Base-by-base conservation (phyloP, 2,888 invertebrate species). In the Euplagia quadripunctaria region DNA sequence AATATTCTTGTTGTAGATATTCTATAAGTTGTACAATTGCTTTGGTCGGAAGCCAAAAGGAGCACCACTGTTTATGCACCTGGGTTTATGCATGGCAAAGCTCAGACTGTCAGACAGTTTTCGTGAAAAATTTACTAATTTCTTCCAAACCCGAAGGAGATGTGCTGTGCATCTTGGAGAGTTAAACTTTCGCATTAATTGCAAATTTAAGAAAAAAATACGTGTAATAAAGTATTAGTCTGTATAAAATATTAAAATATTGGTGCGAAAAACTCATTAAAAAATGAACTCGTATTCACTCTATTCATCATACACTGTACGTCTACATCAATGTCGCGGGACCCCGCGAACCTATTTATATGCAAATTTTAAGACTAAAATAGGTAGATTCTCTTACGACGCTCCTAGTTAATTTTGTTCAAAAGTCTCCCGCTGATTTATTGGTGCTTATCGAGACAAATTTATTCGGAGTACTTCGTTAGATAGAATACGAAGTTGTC, bases 291-390 rank as follows among this genome's bases (percentile, higher is more conserved):
- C 69, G 42, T 76, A 75, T 77, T 72, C 80, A 72, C 64, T 67
- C 73, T 78, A 82, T 88, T 84, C 82, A 86, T 87, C 85, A 88
- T 85, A 86, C 78, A 81, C 68, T 73, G 73, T 76, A 82, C 82
- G 74, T 83, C 74, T 86, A 83, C 85, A 83, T 84, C 86, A 85
- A 79, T 84, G 85, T 80, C 84, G 69, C 63, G 76, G 79, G 76
- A 77, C 80, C 70, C 75, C 73, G 69, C 70, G 70, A 75, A 80
- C 85, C 90, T 87, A 91, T 92, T 90, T 92, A 89, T 89, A 92
- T 91, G 91, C 88, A 86, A 92, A 91, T 92, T 91, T 90, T 80
- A 89, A 90, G 89, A 85, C 88, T 86, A 85, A 87, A 87, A 87
- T 88, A 78, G 77, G 76, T 82, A 85, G 70, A 70, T 72, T 68